These are phyloP conservation scores for Benthosema pterotum DNA, from an alignment of 2,797 vertebrate genomes.

Conservation along the genomic window DNA sequence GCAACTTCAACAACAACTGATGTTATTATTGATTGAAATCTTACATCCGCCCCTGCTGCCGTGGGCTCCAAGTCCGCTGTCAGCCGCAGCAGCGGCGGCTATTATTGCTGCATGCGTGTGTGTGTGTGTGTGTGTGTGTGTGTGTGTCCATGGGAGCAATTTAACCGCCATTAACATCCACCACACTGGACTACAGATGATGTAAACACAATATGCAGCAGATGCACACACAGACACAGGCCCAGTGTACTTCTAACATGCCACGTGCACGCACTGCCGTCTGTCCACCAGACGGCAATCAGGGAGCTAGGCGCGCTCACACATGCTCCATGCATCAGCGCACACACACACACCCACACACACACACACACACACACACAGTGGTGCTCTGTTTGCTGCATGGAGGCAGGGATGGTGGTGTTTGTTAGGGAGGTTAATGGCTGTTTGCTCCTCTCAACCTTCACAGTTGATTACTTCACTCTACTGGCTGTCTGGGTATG, in stretches of 20 bases:
- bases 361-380: conserved; percentile 7
- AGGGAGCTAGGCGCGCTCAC: not conserved
- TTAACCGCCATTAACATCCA: conserved; percentile 36
- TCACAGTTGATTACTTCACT: conserved; percentile 71
- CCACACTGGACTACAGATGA: conserved; percentile 29
- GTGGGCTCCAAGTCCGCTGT: not conserved
- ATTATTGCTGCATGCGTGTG: conserved; percentile 23
- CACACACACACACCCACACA: conserved; percentile 14
- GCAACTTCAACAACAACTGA: too few species aligned
- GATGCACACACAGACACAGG: conserved; percentile 2
- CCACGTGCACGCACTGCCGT: conserved; percentile 12
- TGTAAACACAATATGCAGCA: not conserved
- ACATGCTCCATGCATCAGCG: conserved; percentile 3
- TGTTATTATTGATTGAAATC: too few species aligned
- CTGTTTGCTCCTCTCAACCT: conserved; percentile 73
- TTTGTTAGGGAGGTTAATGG: conserved; percentile 75
- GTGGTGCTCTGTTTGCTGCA: conserved; percentile 42
- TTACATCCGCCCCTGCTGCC: too few species aligned
- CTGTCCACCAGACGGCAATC: conserved; percentile 34
- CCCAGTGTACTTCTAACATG: not conserved
- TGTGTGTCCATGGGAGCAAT: conserved; percentile 6
- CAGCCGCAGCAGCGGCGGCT: too few species aligned
- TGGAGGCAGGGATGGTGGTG: conserved; percentile 52
- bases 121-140: too few species aligned
- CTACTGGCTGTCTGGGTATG: conserved; percentile 50